phyloP scores from a whole-genome alignment of 2,888 invertebrate genomes.

The Bugulina stolonifera region DNA sequence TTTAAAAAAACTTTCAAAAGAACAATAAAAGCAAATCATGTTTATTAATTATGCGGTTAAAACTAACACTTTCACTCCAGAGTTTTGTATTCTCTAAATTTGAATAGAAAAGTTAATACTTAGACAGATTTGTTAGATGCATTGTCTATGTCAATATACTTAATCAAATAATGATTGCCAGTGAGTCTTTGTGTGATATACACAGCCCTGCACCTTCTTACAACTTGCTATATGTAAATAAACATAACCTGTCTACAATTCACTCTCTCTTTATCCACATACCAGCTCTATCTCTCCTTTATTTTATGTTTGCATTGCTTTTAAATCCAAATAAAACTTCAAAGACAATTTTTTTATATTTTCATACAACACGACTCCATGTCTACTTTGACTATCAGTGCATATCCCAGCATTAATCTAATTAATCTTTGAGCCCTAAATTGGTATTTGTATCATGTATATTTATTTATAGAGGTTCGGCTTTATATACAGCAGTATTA shows the following conservation, averaged over 20 bases:
- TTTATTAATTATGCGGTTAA: conserved; percentile 24
- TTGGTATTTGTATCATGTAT: too few species aligned
- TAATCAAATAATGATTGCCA: background rate
- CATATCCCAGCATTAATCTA: too few species aligned
- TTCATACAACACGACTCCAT: too few species aligned
- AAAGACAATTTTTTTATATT: too few species aligned
- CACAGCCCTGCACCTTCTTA: background rate
- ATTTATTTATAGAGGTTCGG: too few species aligned
- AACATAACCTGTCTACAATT: background rate
- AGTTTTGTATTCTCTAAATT: conserved; percentile 1
- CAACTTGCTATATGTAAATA: background rate
- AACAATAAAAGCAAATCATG: conserved; percentile 17
- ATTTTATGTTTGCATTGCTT: background rate
- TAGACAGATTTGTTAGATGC: background rate
- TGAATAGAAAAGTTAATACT: conserved; percentile 9
- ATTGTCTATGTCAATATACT: background rate
- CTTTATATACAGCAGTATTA: too few species aligned
- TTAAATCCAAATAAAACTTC: background rate
- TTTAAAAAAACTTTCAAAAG: background rate
- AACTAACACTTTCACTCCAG: background rate
- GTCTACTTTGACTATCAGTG: too few species aligned
- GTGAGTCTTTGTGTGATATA: background rate
- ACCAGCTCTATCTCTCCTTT: background rate
- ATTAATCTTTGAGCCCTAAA: too few species aligned
- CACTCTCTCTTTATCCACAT: background rate